Evolutionary conservation across 2,888 invertebrate genomes (phyloP).

Genomic region (Thera britannica): DNA sequence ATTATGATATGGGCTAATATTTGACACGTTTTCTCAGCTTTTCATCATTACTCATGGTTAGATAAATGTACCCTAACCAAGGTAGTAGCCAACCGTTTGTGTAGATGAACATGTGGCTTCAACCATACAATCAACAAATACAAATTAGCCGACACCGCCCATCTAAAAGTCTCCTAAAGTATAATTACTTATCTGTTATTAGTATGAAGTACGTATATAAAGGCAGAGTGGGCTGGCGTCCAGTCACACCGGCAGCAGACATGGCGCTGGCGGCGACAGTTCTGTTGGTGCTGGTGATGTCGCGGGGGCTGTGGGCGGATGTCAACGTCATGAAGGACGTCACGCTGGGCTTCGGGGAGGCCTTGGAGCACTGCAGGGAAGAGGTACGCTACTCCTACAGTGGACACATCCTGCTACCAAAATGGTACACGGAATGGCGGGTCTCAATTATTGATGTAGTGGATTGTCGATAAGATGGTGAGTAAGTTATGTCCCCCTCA

Average conservation of each 20-base stretch:
- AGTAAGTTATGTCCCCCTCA: slow-evolving; percentile 36
- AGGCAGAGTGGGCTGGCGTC: neutral
- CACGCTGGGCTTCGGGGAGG: slow-evolving; percentile 77
- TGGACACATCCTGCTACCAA: too few species aligned
- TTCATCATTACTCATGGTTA: neutral
- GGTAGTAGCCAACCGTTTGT: neutral
- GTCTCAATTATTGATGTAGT: too few species aligned
- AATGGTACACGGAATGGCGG: too few species aligned
- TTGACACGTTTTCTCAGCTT: too few species aligned
- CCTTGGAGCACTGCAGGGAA: slow-evolving; percentile 69
- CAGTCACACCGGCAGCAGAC: slow-evolving; percentile 1
- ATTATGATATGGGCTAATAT: too few species aligned
- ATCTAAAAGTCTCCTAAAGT: slow-evolving; percentile 2
- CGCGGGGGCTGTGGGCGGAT: slow-evolving; percentile 38
- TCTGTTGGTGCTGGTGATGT: too few species aligned
- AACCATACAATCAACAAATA: slow-evolving; percentile 2
- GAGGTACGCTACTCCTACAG: slow-evolving; percentile 52
- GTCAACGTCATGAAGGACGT: slow-evolving; percentile 73
- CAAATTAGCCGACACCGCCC: slow-evolving; percentile 2
- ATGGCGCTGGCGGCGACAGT: slow-evolving; percentile 24
- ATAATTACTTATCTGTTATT: neutral
- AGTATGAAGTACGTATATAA: neutral
- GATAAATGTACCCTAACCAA: neutral
- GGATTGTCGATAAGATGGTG: too few species aligned
- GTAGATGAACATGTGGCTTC: slow-evolving; percentile 2